Percentiles rank a stretch among this genome's conserved stretches.
Evolutionary conservation across 1,140 invertebrate genomes (phyloP).

Genomic region (Lucilia cuprina): DNA sequence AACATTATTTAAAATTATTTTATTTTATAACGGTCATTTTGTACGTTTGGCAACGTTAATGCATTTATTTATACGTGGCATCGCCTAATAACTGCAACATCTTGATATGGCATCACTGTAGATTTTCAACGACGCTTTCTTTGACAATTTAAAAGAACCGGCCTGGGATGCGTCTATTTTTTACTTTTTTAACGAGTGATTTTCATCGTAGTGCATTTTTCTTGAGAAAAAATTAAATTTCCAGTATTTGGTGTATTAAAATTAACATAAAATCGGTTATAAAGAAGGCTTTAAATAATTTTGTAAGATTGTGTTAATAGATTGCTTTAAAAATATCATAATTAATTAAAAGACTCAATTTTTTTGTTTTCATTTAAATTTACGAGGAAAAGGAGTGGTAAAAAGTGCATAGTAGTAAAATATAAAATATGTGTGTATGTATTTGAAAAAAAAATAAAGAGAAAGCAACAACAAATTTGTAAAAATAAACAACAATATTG

Average conservation of each 20-base stretch:
- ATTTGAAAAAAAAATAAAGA: neutral
- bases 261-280: neutral
- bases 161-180: neutral
- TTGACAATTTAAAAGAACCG: neutral
- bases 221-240: neutral
- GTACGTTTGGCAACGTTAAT: too few species aligned
- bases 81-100: too few species aligned
- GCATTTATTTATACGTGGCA: too few species aligned
- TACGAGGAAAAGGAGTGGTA: neutral
- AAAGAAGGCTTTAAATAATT: neutral
- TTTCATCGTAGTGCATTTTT: neutral
- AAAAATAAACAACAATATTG: too few species aligned
- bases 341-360: neutral
- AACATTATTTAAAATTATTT: too few species aligned
- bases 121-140: neutral
- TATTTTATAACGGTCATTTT: too few species aligned
- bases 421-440: neutral
- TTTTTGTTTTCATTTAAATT: neutral
- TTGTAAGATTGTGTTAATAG: neutral
- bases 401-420: neutral
- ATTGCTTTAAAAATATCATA: neutral
- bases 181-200: neutral
- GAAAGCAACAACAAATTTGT: neutral
- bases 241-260: neutral
- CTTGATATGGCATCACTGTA: neutral